These are phyloP conservation scores for Eupithecia abbreviata DNA, from an alignment of 2,888 invertebrate species.

Conservation along the genomic window DNA sequence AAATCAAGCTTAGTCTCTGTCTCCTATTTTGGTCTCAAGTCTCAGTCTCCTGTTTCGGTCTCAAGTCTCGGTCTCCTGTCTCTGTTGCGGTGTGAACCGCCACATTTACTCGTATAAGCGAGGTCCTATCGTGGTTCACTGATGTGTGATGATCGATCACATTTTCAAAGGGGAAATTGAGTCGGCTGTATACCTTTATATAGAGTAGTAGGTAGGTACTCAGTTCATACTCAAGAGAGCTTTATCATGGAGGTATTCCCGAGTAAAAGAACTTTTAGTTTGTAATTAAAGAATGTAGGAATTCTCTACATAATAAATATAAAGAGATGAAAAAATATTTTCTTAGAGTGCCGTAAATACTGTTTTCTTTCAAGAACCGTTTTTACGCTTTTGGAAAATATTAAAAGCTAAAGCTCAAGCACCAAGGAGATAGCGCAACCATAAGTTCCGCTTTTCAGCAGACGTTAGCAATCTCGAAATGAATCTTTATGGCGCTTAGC, in stretches of 20 bases:
- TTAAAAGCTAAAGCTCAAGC: conserved; percentile 23
- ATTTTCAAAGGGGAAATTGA: conserved; percentile 61
- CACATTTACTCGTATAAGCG: not conserved
- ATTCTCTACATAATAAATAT: not conserved
- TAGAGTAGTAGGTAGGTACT: not conserved
- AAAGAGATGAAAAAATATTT: conserved; percentile 4
- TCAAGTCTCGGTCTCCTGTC: not conserved
- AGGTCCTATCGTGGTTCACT: conserved; percentile 29
- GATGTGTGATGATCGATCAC: conserved; percentile 59
- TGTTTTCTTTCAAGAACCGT: not conserved
- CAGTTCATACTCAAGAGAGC: not conserved
- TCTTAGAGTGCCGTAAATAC: not conserved
- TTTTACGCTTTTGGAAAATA: conserved; percentile 17
- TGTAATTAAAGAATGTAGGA: not conserved
- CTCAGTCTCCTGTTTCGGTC: too few relatives aligned
- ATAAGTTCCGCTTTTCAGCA: conserved; percentile 36
- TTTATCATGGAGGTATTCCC: not conserved
- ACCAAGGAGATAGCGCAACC: conserved; percentile 26
- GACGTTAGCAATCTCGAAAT: conserved; percentile 44
- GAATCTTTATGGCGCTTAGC: conserved; percentile 44
- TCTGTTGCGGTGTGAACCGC: not conserved
- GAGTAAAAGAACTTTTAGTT: not conserved
- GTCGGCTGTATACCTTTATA: conserved; percentile 51
- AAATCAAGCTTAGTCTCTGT: too few relatives aligned
- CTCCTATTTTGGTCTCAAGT: too few relatives aligned